Evolutionary conservation across 2,797 vertebrate species (phyloP).

Genomic region (Rhabdophis nuchalis): DNA sequence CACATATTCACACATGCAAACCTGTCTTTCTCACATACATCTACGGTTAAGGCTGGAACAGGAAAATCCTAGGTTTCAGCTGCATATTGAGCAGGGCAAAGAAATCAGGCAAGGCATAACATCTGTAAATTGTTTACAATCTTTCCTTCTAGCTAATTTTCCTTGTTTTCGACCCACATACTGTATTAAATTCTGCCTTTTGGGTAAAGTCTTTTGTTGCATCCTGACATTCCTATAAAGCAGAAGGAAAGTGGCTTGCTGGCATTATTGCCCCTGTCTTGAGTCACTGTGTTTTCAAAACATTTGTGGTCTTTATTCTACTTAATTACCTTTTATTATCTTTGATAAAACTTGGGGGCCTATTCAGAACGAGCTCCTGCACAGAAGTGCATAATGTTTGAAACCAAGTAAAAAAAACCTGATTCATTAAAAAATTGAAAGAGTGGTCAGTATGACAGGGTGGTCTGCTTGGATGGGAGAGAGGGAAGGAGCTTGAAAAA

Average conservation of each 20-base stretch:
- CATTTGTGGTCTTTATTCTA: conserved; percentile 42
- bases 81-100: not conserved
- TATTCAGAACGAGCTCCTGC: conserved; percentile 41
- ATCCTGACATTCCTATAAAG: not conserved
- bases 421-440: conserved; percentile 4
- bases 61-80: not conserved
- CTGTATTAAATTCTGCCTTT: not conserved
- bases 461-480: not conserved
- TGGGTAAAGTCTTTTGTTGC: not conserved
- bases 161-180: not conserved
- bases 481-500: not conserved
- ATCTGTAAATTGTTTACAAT: not conserved
- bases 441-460: not conserved
- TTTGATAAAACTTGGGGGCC: conserved; percentile 19
- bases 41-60: not conserved
- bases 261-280: not conserved
- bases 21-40: not conserved
- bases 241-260: not conserved
- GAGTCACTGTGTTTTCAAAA: not conserved
- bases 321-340: conserved; percentile 29
- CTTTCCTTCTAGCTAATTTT: not conserved
- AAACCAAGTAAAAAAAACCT: conserved; percentile 35
- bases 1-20: not conserved
- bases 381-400: conserved; percentile 51
- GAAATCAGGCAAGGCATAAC: not conserved